These are phyloP conservation scores for Eurytoma adleriae DNA, from an alignment of 2,888 invertebrate genomes.

Conservation along the genomic window DNA sequence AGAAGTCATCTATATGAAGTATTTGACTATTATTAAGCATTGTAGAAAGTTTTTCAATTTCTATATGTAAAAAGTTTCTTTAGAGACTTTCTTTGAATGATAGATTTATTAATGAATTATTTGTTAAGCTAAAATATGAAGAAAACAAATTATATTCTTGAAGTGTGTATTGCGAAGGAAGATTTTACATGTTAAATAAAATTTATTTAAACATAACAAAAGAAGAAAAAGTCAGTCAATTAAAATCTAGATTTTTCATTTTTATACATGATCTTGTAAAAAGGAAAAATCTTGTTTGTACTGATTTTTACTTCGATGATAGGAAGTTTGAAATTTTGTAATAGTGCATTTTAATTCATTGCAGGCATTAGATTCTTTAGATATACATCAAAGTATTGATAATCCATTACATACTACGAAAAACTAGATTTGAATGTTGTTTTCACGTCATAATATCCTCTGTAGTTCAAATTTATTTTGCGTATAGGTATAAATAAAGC, in stretches of 20 bases:
- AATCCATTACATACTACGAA: slow-evolving; percentile 13
- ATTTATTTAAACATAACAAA: slow-evolving; percentile 18
- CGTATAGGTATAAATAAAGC: slow-evolving; percentile 28
- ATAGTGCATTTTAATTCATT: slow-evolving; percentile 39
- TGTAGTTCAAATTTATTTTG: slow-evolving; percentile 39
- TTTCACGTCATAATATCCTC: slow-evolving; percentile 27
- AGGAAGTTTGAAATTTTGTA: slow-evolving; percentile 10
- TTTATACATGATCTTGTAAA: slow-evolving; percentile 19
- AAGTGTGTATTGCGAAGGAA: slow-evolving; percentile 44
- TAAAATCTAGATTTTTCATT: slow-evolving; percentile 13
- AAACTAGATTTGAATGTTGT: slow-evolving; percentile 18
- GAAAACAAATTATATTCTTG: slow-evolving; percentile 47
- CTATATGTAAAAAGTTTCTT: slow-evolving; percentile 47
- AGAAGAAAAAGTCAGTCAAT: slow-evolving; percentile 20
- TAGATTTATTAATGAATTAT: slow-evolving; percentile 31
- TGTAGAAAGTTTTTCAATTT: slow-evolving; percentile 37
- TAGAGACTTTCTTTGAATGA: slow-evolving; percentile 30
- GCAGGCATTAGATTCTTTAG: slow-evolving; percentile 17
- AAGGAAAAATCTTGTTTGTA: slow-evolving; percentile 15
- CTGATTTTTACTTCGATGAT: slow-evolving; percentile 35
- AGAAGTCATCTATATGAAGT: slow-evolving; percentile 44
- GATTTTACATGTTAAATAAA: slow-evolving; percentile 6
- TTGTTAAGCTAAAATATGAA: slow-evolving; percentile 23
- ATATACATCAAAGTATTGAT: not conserved
- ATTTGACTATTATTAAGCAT: slow-evolving; percentile 27